Base-by-base conservation (phyloP, 2,888 invertebrate genomes). In the Ganaspis brasiliensis region DNA sequence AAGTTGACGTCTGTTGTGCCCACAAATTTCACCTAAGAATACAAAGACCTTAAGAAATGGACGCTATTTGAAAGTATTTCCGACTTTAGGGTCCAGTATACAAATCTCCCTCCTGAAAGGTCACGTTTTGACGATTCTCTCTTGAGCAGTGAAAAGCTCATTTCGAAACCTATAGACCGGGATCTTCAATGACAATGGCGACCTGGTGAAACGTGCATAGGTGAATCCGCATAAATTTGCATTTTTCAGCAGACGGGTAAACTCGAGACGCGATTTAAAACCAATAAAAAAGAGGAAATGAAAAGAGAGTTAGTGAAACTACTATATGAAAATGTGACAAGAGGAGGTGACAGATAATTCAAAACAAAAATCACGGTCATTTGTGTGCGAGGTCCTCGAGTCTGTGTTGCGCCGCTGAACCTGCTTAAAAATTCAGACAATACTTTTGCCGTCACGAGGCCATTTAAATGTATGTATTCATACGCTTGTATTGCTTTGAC, bases 381-480 rank as follows among this genome's bases (percentile, higher is more conserved):
- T 14, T 45, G 14, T 45, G 49, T 49, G 75, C 63, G 45, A 57
- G 73, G 77, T 73, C 35, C 76, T 76, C 73, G 75, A 75, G 67
- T 74, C 57, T 76, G 74, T 75, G 35, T 19, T 72, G 79, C 45
- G 61, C 74, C 73, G 77, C 56, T 76, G 81, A 77, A 79, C 79
- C 83, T 81, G 84, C 82, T 87, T 85, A 87, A 89, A 87, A 88
- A 87, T 87, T 87, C 84, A 86, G 91, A 90, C 91, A 91, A 91
- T 91, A 90, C 85, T 89, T 90, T 78, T 83, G 74, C 91, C 85
- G 82, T 74, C 85, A 76, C 40, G 79, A 75, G 84, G 86, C 89
- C 88, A 91, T 91, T 91, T 89, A 91, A 91, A 91, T 91, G 90
- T 90, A 91, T 91, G 90, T 91, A 91, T 91, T 91, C 90, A 91